Conservation (phyloP, 2,888 invertebrate species). For the Macropis europaea region DNA sequence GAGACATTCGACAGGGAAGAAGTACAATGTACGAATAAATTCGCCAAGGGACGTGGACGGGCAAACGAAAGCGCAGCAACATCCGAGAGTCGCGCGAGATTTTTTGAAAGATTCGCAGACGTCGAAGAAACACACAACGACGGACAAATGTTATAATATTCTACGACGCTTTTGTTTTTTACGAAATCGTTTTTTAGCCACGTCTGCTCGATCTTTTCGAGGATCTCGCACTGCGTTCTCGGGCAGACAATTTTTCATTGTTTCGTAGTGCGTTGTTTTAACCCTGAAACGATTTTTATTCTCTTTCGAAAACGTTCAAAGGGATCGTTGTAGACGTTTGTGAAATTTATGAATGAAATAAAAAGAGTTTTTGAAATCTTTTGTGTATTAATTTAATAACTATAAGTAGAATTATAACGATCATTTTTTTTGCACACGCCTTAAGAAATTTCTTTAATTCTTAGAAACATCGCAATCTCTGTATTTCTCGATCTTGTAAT, state of each 20-base stretch:
- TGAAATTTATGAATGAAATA: too few relatives aligned
- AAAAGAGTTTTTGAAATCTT: too few relatives aligned
- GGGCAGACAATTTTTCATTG: background rate
- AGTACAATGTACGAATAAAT: background rate
- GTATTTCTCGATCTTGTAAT: too few relatives aligned
- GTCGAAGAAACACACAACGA: background rate
- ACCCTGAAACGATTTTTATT: constrained; percentile 25
- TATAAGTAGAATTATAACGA: too few relatives aligned
- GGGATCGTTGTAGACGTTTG: too few relatives aligned
- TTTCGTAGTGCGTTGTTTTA: constrained; percentile 1
- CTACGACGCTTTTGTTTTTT: background rate
- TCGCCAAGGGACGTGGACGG: background rate
- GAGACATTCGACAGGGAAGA: background rate
- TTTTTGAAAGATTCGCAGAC: constrained; percentile 13
- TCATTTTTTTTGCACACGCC: too few relatives aligned
- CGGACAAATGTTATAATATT: background rate
- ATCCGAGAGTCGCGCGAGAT: constrained; percentile 4
- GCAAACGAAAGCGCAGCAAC: background rate
- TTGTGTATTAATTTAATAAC: too few relatives aligned
- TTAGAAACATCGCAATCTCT: too few relatives aligned
- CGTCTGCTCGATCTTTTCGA: background rate
- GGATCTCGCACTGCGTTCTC: background rate
- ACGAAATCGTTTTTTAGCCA: background rate
- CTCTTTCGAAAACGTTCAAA: too few relatives aligned
- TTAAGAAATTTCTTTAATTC: too few relatives aligned